phyloP scores from a whole-genome alignment of 2,113 vertebrate species.

The Ictalurus furcatus region DNA sequence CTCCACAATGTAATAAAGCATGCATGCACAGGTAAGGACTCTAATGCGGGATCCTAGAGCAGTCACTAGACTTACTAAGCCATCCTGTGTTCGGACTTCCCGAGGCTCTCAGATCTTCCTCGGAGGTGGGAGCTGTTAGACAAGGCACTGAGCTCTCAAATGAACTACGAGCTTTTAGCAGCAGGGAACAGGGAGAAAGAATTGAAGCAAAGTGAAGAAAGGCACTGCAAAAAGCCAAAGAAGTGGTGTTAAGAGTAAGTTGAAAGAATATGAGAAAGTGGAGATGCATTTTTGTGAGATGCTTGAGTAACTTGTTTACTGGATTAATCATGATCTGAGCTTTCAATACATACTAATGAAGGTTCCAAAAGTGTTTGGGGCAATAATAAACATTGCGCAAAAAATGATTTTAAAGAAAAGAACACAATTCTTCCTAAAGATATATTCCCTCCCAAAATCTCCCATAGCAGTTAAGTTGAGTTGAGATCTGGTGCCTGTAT shows the following conservation, averaged over 20 bases:
- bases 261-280: constrained; percentile 18
- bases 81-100: constrained; percentile 92
- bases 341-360: background rate
- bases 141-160: constrained; percentile 92
- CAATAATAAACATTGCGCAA: background rate
- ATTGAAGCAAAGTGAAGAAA: constrained; percentile 46
- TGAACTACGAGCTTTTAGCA: constrained; percentile 85
- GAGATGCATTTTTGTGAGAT: constrained; percentile 1
- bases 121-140: constrained; percentile 82
- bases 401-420: background rate
- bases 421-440: background rate
- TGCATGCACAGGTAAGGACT: constrained; percentile 3
- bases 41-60: constrained; percentile 18
- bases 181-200: constrained; percentile 59
- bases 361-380: background rate
- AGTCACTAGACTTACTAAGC: constrained; percentile 86
- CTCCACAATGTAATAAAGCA: background rate
- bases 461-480: background rate
- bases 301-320: constrained; percentile 19
- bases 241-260: constrained; percentile 51
- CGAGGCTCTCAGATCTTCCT: constrained; percentile 82
- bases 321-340: constrained; percentile 15
- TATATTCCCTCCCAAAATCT: background rate
- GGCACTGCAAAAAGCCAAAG: constrained; percentile 58
- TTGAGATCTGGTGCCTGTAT: background rate